phyloP scores from a whole-genome alignment of 2,113 vertebrate species.

The Anser brachyrhynchus region DNA sequence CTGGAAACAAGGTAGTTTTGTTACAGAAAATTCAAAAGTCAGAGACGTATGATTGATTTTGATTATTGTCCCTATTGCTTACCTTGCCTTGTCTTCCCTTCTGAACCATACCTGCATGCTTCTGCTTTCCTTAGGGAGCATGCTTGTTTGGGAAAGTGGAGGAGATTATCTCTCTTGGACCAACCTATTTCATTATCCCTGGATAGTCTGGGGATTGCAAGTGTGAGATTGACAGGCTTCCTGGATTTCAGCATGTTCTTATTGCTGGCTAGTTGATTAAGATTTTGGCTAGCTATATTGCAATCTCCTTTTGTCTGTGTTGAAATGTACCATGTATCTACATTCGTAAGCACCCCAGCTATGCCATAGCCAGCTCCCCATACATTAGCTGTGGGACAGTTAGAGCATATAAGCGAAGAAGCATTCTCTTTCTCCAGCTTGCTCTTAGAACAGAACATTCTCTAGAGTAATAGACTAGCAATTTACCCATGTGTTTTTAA shows the following conservation, averaged over 20 bases:
- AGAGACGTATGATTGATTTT: background rate
- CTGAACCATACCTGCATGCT: background rate
- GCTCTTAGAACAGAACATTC: background rate
- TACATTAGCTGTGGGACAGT: background rate
- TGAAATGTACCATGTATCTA: background rate
- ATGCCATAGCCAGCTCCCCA: background rate
- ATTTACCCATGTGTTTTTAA: background rate
- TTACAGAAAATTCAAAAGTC: background rate
- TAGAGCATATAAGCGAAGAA: background rate
- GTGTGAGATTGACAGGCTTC: background rate
- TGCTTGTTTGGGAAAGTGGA: background rate
- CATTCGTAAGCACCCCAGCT: background rate
- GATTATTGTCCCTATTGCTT: background rate
- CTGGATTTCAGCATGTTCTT: background rate
- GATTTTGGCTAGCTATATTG: background rate
- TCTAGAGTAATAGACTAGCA: background rate
- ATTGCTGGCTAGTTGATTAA: background rate
- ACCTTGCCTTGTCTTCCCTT: background rate
- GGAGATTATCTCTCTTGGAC: background rate
- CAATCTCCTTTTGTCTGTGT: background rate
- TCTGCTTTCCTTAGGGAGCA: background rate
- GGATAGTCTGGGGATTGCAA: background rate
- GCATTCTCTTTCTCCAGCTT: background rate
- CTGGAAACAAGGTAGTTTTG: background rate
- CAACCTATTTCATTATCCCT: background rate